Conservation (phyloP, 2,797 vertebrate species). For the Pelochelys cantorii region DNA sequence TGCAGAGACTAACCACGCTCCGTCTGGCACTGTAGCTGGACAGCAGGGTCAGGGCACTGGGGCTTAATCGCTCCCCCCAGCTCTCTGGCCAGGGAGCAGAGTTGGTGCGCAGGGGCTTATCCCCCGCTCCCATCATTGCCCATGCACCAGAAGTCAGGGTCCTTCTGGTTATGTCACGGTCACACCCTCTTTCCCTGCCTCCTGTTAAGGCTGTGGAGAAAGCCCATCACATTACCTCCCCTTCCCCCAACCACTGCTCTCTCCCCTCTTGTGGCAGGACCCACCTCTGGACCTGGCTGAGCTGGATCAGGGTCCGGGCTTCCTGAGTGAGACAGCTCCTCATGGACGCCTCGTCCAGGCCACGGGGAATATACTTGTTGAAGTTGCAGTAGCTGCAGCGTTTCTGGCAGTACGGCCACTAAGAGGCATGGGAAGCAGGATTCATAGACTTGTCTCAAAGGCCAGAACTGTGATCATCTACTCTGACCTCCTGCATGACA, state of each 20-base stretch:
- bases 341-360: slow-evolving; percentile 81
- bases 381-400: slow-evolving; percentile 95
- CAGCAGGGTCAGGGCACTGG: too few species aligned
- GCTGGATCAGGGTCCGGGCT: slow-evolving; percentile 82
- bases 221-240: neutral
- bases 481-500: neutral
- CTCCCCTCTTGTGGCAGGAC: neutral
- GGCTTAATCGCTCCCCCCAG: too few species aligned
- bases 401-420: slow-evolving; percentile 97
- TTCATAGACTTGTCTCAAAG: neutral
- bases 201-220: neutral
- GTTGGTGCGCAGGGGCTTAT: too few species aligned
- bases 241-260: too few species aligned
- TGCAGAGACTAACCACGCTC: too few species aligned
- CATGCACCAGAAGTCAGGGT: too few species aligned
- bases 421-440: neutral
- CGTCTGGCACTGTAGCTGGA: too few species aligned
- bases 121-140: too few species aligned
- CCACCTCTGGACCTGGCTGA: slow-evolving; percentile 88
- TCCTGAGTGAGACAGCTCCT: slow-evolving; percentile 86
- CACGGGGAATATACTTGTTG: slow-evolving; percentile 90
- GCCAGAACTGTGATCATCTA: neutral
- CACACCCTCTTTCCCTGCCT: neutral
- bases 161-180: too few species aligned
- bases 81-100: too few species aligned